Percentiles rank a stretch among this genome's conserved stretches.
These are phyloP conservation scores for Merops nubicus DNA, from an alignment of 2,113 vertebrate genomes.

Conservation along the genomic window DNA sequence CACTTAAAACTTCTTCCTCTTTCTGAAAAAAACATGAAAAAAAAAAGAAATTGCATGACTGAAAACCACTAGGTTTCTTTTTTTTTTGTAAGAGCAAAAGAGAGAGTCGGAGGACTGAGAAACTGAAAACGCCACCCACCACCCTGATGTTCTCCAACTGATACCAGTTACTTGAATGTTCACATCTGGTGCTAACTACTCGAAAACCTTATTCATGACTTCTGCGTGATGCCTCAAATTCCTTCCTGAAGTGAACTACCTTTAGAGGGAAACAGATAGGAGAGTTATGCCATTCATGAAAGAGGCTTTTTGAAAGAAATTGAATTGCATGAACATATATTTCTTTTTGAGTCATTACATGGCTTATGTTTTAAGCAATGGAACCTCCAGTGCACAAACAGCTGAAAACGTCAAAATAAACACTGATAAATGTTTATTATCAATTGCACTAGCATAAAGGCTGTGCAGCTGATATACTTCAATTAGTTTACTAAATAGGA, in stretches of 20 bases:
- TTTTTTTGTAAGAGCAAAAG: background rate
- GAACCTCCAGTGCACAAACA: background rate
- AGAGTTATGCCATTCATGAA: background rate
- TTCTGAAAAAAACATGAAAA: background rate
- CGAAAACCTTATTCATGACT: background rate
- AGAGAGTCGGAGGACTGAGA: background rate
- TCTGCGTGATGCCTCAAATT: background rate
- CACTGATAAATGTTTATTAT: background rate
- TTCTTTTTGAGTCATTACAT: background rate
- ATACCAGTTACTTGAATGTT: background rate
- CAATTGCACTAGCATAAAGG: background rate
- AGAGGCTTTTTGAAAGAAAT: background rate
- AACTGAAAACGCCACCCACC: background rate
- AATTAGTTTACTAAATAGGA: background rate
- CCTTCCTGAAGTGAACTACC: background rate
- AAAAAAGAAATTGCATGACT: background rate
- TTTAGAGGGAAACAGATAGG: background rate
- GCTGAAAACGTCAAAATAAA: background rate
- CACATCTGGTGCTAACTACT: background rate
- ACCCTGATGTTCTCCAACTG: fast-evolving
- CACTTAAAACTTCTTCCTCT: background rate
- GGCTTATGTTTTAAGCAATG: background rate
- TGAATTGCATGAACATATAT: background rate
- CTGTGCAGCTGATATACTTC: background rate
- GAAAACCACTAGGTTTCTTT: background rate